Conservation (phyloP, 2,113 vertebrate species). For the Varanus salvator region DNA sequence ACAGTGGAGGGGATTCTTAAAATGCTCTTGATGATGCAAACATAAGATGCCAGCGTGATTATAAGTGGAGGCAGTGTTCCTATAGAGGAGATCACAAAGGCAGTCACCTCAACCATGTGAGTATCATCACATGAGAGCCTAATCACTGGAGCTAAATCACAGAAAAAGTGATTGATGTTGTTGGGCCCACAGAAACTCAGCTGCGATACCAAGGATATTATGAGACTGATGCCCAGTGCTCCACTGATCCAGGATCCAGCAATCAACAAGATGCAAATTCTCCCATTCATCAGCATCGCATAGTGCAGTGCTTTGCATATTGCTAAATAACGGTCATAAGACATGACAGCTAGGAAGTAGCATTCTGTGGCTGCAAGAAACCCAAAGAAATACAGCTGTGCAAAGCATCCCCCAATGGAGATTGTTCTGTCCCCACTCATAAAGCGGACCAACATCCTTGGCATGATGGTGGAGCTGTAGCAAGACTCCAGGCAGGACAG, state of each 20-base stretch:
- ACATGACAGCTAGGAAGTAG: conserved; percentile 10
- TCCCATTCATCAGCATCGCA: background rate
- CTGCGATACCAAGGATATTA: background rate
- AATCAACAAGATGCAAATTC: background rate
- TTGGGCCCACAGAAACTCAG: background rate
- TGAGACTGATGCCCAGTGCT: background rate
- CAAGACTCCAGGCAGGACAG: conserved; percentile 22
- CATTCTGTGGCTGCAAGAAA: conserved; percentile 14
- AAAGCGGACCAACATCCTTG: conserved; percentile 11
- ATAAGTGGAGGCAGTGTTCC: background rate
- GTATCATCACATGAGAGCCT: background rate
- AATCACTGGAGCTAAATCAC: background rate
- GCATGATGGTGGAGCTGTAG: background rate
- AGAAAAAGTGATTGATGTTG: conserved; percentile 17
- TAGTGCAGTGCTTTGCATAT: conserved; percentile 12
- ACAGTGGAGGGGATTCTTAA: conserved; percentile 20
- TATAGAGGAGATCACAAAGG: background rate
- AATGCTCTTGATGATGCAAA: conserved; percentile 20
- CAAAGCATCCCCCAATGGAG: background rate
- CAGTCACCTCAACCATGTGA: background rate
- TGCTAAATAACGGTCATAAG: conserved; percentile 21
- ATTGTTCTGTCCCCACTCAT: background rate
- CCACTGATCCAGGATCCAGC: conserved; percentile 10
- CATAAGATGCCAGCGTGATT: conserved; percentile 4
- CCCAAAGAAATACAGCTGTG: conserved; percentile 12